Evolutionary conservation across 1,140 invertebrate species (phyloP).

Genomic region (Diprion similis): DNA sequence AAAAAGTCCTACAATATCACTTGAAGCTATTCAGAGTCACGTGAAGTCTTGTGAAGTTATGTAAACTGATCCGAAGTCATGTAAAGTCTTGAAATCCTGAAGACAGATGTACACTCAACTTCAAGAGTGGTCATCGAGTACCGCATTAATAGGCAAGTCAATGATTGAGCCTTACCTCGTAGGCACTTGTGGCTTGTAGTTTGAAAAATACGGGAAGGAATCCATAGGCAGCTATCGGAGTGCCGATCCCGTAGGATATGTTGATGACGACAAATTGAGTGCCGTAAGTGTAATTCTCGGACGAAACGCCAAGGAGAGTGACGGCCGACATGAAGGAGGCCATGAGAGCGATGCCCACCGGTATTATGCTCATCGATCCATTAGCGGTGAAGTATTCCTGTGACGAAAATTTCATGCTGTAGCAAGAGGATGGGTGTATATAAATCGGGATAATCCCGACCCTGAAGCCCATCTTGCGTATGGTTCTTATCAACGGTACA

Average conservation of each 20-base stretch:
- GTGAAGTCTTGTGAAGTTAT: neutral
- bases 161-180: constrained; percentile 69
- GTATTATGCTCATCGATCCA: constrained; percentile 76
- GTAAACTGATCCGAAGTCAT: neutral
- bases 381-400: constrained; percentile 86
- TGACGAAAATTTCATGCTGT: constrained; percentile 39
- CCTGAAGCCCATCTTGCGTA: neutral
- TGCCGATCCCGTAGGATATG: constrained; percentile 80
- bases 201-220: constrained; percentile 91
- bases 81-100: neutral
- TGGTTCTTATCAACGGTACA: neutral
- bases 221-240: constrained; percentile 79
- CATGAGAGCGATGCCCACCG: constrained; percentile 87
- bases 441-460: too few species aligned
- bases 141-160: neutral
- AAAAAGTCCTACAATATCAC: neutral
- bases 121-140: neutral
- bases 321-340: constrained; percentile 96
- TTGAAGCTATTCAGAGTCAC: neutral
- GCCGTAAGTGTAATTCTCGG: constrained; percentile 85
- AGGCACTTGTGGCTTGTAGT: constrained; percentile 84
- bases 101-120: neutral
- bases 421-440: neutral
- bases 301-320: constrained; percentile 86
- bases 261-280: constrained; percentile 87